These are phyloP conservation scores for Lophochroa leadbeateri DNA, from an alignment of 2,113 vertebrate genomes.

Conservation along the genomic window DNA sequence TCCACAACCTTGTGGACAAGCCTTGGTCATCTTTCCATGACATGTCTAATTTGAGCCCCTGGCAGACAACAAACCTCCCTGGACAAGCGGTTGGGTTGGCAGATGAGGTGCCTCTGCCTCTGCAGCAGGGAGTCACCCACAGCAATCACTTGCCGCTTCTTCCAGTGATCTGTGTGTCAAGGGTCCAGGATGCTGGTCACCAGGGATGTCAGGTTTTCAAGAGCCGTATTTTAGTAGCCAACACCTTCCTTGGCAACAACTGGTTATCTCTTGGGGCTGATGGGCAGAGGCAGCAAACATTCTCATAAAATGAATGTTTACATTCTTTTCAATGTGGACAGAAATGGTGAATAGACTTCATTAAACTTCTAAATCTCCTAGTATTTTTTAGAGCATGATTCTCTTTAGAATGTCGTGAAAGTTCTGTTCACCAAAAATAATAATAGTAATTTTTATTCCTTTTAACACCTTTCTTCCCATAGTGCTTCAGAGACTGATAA, in stretches of 20 bases:
- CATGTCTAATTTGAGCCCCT: background rate
- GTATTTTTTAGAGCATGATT: background rate
- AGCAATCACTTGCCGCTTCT: background rate
- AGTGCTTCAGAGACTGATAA: conserved; percentile 9
- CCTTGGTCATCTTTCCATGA: background rate
- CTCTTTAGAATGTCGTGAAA: background rate
- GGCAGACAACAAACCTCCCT: background rate
- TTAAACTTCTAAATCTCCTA: background rate
- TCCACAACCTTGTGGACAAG: background rate
- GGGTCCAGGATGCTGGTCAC: background rate
- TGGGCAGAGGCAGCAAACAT: background rate
- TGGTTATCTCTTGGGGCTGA: background rate
- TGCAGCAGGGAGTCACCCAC: background rate
- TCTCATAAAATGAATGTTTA: conserved; percentile 16
- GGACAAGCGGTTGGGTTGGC: background rate
- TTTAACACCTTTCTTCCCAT: conserved; percentile 5
- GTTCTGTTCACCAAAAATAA: background rate
- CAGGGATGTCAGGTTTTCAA: background rate
- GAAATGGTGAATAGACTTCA: background rate
- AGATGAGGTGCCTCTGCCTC: background rate
- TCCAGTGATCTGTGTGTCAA: background rate
- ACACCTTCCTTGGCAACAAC: background rate
- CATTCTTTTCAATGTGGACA: background rate
- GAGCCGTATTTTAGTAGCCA: background rate
- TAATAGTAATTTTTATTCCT: background rate